Percentiles rank a stretch among this genome's conserved stretches.
phyloP scores from a whole-genome alignment of 2,797 vertebrate genomes.

The Tauraco hartlaubi region DNA sequence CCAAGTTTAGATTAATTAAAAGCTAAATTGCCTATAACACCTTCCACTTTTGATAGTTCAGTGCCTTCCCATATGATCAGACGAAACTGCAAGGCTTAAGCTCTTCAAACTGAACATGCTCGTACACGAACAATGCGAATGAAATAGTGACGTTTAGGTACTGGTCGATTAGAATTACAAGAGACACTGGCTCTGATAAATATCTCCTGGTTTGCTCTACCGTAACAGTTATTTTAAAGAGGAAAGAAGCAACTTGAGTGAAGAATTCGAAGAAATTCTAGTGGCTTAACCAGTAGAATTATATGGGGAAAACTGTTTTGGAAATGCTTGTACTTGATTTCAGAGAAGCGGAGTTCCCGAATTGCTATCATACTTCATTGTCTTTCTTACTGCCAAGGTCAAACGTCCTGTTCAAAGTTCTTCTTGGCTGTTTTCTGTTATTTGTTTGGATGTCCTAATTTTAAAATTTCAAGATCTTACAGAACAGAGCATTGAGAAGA shows the following conservation, averaged over 20 bases:
- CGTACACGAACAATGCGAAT: neutral
- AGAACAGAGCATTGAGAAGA: neutral
- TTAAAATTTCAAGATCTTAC: neutral
- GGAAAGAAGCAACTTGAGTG: neutral
- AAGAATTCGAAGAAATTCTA: neutral
- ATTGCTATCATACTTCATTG: neutral
- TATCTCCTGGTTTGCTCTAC: neutral
- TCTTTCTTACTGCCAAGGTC: neutral
- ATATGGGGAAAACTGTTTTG: neutral
- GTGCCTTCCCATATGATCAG: neutral
- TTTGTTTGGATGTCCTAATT: neutral
- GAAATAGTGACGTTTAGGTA: neutral
- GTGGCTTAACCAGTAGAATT: neutral
- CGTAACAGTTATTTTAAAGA: neutral
- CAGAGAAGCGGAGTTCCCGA: neutral
- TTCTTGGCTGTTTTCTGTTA: neutral
- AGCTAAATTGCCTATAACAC: slow-evolving; percentile 17
- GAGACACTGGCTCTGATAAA: neutral
- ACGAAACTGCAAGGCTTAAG: neutral
- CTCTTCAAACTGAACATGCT: neutral
- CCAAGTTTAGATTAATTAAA: slow-evolving; percentile 31
- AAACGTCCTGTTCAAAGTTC: neutral
- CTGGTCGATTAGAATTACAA: neutral
- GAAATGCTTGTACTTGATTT: neutral
- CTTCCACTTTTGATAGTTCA: slow-evolving; percentile 3